A percentile compares a stretch with the other conserved stretches of the same genome.
Evolutionary conservation across 1,140 invertebrate genomes (phyloP).

Genomic region (Ostrea denselamellosa): DNA sequence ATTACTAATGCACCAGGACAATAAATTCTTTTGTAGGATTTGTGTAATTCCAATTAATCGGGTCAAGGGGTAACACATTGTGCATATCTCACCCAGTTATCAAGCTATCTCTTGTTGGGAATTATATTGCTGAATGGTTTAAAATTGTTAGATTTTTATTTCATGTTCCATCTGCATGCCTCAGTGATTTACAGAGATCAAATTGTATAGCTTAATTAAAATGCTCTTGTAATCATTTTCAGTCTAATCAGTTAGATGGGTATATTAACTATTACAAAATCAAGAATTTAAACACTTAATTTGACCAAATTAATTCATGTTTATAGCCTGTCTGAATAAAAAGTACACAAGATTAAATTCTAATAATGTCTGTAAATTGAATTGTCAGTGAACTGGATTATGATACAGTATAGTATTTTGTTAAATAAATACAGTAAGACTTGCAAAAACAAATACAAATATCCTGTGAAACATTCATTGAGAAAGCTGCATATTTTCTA

Average conservation of each 20-base stretch:
- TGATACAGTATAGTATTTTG: no score
- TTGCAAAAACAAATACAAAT: no score
- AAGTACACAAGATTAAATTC: no score
- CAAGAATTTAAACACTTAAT: no score
- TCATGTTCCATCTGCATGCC: not conserved
- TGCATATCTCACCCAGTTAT: not conserved
- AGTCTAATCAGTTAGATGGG: not conserved
- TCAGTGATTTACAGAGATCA: not conserved
- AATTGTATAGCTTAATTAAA: not conserved
- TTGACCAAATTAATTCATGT: no score
- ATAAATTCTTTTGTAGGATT: not conserved
- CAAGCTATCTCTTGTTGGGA: not conserved
- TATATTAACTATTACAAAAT: not conserved
- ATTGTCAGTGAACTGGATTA: no score
- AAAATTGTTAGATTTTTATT: slow-evolving; percentile 7
- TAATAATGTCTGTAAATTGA: no score
- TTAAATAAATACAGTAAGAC: no score
- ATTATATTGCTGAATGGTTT: slow-evolving; percentile 4
- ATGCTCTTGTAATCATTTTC: not conserved
- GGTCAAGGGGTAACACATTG: not conserved
- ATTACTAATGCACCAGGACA: not conserved
- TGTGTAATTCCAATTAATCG: slow-evolving; percentile 29
- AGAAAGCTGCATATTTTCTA: no score
- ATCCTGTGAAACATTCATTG: no score
- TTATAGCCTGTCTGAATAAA: no score